phyloP scores from a whole-genome alignment of 2,797 vertebrate species.

The Serranus cabrilla region DNA sequence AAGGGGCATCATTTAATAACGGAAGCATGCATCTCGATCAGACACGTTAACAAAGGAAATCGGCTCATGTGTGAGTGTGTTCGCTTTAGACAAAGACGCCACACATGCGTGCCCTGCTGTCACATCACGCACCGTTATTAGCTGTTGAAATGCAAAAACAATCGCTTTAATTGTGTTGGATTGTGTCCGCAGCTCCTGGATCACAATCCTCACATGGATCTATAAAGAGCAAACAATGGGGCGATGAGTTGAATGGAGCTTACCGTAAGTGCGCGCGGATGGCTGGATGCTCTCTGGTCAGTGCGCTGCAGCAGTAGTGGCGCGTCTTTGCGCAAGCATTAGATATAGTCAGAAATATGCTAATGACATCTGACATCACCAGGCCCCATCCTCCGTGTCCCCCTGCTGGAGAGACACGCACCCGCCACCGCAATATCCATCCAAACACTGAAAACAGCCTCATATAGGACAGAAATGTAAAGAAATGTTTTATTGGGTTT shows the following conservation, averaged over 20 bases:
- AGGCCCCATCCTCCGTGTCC: conserved; percentile 8
- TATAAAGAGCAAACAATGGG: neutral
- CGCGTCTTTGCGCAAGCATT: conserved; percentile 75
- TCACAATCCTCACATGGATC: neutral
- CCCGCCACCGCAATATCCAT: neutral
- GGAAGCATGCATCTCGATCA: conserved; percentile 35
- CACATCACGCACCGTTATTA: neutral
- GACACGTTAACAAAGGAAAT: conserved; percentile 76
- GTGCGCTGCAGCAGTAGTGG: conserved; percentile 79
- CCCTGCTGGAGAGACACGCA: conserved; percentile 46
- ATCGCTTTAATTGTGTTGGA: neutral
- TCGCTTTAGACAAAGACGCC: conserved; percentile 48
- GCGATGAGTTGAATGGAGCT: conserved; percentile 28
- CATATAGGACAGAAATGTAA: accelerated
- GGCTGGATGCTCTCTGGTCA: conserved; percentile 54
- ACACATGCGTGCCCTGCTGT: neutral
- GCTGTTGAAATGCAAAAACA: neutral
- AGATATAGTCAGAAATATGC: conserved; percentile 81
- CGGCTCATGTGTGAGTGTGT: conserved; percentile 5
- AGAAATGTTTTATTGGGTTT: neutral
- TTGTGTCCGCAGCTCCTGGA: neutral
- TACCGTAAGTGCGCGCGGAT: conserved; percentile 72
- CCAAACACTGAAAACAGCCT: neutral
- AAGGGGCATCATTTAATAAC: conserved; percentile 29
- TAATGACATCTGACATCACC: conserved; percentile 86